Conservation (phyloP, 2,888 invertebrate species). For the Corbicula japonica region DNA sequence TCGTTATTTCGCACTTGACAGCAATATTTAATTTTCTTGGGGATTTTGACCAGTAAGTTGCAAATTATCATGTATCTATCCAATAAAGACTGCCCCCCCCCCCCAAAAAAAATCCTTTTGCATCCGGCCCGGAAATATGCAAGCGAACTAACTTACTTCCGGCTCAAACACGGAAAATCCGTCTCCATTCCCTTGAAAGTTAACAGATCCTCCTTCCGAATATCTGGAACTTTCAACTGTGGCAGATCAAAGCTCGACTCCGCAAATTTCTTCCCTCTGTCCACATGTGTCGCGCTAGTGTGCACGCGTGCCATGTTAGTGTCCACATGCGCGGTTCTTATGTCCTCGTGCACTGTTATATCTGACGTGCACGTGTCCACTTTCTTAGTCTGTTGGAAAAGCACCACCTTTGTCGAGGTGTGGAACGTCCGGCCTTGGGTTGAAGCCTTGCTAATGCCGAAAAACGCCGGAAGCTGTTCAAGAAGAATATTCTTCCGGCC, state of each 20-base stretch:
- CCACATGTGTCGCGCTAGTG: too few species aligned
- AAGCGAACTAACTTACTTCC: constrained; percentile 74
- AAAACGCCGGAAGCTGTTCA: constrained; percentile 16
- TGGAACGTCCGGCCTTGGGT: constrained; percentile 15
- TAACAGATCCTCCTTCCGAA: constrained; percentile 27
- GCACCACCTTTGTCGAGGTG: not conserved
- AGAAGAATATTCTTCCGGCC: constrained; percentile 7
- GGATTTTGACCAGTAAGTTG: not conserved
- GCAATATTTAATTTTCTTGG: not conserved
- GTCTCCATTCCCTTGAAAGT: constrained; percentile 81
- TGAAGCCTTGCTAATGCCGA: not conserved
- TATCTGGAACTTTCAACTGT: constrained; percentile 71
- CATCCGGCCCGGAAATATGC: not conserved
- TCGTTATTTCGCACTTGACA: not conserved
- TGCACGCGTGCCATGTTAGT: too few species aligned
- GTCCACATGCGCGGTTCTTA: too few species aligned
- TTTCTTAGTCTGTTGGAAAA: constrained; percentile 1
- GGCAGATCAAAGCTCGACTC: constrained; percentile 41
- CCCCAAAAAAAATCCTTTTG: not conserved
- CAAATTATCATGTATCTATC: not conserved
- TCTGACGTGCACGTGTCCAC: too few species aligned
- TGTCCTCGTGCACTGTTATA: too few species aligned
- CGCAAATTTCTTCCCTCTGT: too few species aligned
- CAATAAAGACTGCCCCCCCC: not conserved
- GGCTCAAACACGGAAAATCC: constrained; percentile 82